Base-by-base conservation (phyloP, 2,888 invertebrate species). In the Amiota mariae region DNA sequence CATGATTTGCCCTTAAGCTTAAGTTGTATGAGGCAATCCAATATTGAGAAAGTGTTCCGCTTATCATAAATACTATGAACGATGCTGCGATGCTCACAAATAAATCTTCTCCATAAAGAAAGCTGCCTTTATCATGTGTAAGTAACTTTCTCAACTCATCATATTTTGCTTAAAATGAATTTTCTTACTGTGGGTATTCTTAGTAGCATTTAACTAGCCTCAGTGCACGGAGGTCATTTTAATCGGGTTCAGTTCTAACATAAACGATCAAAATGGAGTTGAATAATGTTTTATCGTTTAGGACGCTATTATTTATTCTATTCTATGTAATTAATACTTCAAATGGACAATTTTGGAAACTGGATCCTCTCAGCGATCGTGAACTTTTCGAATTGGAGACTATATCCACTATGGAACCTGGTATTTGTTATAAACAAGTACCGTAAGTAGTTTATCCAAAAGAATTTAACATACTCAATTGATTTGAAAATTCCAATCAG, bases 351-450 rank as follows among this genome's bases (percentile, higher is more conserved):
- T 88, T 88, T 75, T 88, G 88, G 88, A 84, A 73, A 47, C 46
- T 79, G 70, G 66, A 64, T 2, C 47, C 68, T 0, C 61, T 75
- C 48, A 82, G 70, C 64, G 80, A 81, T 8, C 59, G 74, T 1
- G 80, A 86, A 11, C 70, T 68, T 18, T 88, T 88, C 76, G 76
- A 79, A 64, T 74, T 81, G 11, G 88, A 88, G 70, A 80, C 79
- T 66, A 75, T 80, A 78, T 68, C 79, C 0, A 77, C 84, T 68
- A 79, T 85, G 80, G 51, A 85, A 10, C 80, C 88, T 1, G 90
- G 90, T 8, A 82, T 90, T 71, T 90, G 90, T 73, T 87, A 84
- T 72, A 87, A 81, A 68, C 85, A 84, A 80, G 85, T 88, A 74
- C 80, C 84, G 90, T 90, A 83, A 81, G 88, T 87, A 71, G 15